Conservation (phyloP, 2,113 vertebrate species). For the Colaptes auratus region DNA sequence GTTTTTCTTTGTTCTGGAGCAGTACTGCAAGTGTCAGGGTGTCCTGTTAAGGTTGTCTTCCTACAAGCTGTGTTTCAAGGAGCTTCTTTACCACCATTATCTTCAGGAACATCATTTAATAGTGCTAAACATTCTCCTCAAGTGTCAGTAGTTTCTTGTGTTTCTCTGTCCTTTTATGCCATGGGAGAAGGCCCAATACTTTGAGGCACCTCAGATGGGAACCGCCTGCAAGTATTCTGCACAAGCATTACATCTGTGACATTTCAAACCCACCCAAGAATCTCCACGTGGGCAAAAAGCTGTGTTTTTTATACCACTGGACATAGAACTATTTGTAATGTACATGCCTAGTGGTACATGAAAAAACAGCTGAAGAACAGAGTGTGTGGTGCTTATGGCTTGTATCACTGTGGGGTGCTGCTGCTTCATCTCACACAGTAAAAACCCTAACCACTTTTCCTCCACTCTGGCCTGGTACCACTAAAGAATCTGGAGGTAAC, state of each 20-base stretch:
- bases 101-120: neutral
- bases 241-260: neutral
- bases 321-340: neutral
- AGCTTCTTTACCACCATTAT: neutral
- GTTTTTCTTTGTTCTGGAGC: neutral
- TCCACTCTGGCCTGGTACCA: neutral
- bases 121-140: neutral
- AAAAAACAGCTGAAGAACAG: neutral
- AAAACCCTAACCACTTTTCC: neutral
- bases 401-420: neutral
- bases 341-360: neutral
- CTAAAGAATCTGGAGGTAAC: neutral
- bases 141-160: neutral
- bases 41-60: neutral
- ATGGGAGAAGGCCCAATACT: neutral
- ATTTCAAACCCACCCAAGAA: neutral
- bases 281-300: neutral
- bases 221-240: neutral
- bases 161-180: neutral
- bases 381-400: accelerated
- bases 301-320: neutral
- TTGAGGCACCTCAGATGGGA: neutral
- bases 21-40: too few relatives aligned
- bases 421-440: neutral
- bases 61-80: neutral